Conservation (phyloP, 2,797 vertebrate species). For the Astyanax mexicanus region DNA sequence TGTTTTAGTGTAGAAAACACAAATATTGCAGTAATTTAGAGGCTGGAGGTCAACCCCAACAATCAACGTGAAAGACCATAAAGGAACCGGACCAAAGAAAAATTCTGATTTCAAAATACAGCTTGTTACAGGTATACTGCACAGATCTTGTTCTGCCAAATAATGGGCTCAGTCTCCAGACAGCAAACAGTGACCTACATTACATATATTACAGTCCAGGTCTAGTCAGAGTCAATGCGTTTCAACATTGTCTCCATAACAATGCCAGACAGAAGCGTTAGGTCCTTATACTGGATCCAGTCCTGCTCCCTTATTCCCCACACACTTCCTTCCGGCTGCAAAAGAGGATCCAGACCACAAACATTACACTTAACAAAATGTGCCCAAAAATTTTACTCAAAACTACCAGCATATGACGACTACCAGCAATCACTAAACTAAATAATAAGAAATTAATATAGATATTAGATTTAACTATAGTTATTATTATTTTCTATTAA, state of each 20-base stretch:
- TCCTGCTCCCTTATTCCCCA: slow-evolving; percentile 73
- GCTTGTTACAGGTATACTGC: background rate
- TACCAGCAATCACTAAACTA: too few species aligned
- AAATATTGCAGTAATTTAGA: background rate
- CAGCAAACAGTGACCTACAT: background rate
- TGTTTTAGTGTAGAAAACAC: background rate
- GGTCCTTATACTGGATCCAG: slow-evolving; percentile 67
- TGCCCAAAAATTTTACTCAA: slow-evolving; percentile 6
- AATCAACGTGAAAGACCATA: background rate
- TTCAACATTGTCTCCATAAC: slow-evolving; percentile 66
- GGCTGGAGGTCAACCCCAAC: background rate
- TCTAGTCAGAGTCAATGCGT: slow-evolving; percentile 66
- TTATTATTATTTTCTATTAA: too few species aligned
- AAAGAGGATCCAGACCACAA: slow-evolving; percentile 22
- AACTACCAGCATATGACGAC: too few species aligned
- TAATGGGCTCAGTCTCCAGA: background rate
- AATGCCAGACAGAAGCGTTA: slow-evolving; percentile 67
- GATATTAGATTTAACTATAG: too few species aligned
- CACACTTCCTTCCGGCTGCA: slow-evolving; percentile 68
- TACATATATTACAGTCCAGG: background rate
- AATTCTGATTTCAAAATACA: background rate
- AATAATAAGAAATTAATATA: too few species aligned
- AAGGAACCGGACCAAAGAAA: background rate
- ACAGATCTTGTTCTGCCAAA: background rate
- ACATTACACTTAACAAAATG: background rate